Evolutionary conservation across 1,140 invertebrate genomes (phyloP), one percentile per base, ranked within the genome.

Genomic region (Bombus haemorrhoidalis): DNA sequence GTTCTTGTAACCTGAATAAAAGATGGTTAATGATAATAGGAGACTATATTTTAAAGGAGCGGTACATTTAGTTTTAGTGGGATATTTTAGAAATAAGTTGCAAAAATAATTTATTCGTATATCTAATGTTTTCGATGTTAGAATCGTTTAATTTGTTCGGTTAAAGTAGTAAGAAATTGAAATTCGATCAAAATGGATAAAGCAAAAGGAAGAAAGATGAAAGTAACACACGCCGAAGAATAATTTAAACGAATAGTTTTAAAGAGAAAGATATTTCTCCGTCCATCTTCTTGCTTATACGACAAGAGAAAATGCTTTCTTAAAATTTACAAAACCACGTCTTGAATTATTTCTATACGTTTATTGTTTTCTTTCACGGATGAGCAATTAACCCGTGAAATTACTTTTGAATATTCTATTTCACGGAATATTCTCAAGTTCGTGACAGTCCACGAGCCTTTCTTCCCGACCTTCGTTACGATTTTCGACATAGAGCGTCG

Each of bases 401-500:
- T 43, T 78, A 84, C 18, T 68, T 28, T 59, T 12, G 74, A 57
- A 79, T 79, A 73, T 81, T 74, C 64, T 32, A 68, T 22, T 32
- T 18, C 41, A 22, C 9, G 32, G 57, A 18, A 34, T 62, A 59
- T 34, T 41, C 66, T 37, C 13, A 41, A n/a, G 37, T 1, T 9
- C 5, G 37, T 3, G 22, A 18, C 47, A 3, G 25, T 12, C 13
- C 12, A 22, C 62, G 28, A 15, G 22, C n/a, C 25, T 57, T 72
- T 81, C 32, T 47, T 15, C 5, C 25, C 32, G 57, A 62, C 18
- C 43, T 71, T 85, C 83, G 77, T 85, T 85, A 85, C 78, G 43
- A n/a, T 34, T 57, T 41, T n/a, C 22, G 8, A 62, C 28, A 34
- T 8, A 34, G 59, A 43, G 64, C 62, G 41, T 37, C 57, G 74